Percentiles rank a stretch among this genome's conserved stretches.
Evolutionary conservation across 2,888 invertebrate genomes (phyloP).

Genomic region (Tineola bisselliella): DNA sequence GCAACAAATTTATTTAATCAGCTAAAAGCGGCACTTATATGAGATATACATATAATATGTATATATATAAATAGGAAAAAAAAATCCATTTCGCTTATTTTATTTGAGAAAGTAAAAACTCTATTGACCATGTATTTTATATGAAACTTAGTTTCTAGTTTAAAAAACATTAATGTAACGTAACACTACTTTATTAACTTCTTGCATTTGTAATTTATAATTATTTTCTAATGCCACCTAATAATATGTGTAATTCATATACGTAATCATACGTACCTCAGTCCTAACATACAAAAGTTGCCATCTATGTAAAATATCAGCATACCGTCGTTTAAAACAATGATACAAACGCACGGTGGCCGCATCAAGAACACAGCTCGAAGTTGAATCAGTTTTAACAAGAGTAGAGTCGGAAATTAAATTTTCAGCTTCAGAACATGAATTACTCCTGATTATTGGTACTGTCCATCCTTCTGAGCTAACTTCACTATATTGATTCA

Average conservation of each 20-base stretch:
- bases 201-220: no score
- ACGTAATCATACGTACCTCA: slow-evolving; percentile 69
- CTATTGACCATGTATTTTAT: no score
- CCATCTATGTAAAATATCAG: slow-evolving; percentile 89
- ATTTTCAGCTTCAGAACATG: slow-evolving; percentile 88
- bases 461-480: slow-evolving; percentile 81
- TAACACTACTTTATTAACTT: no score
- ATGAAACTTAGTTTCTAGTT: no score
- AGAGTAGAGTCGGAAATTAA: slow-evolving; percentile 52
- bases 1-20: not conserved
- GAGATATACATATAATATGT: no score
- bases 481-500: slow-evolving; percentile 78
- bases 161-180: no score
- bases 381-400: slow-evolving; percentile 36
- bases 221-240: no score
- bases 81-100: no score
- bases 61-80: no score
- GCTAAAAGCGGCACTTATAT: not conserved
- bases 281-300: slow-evolving; percentile 80
- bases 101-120: no score
- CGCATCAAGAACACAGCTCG: slow-evolving; percentile 49
- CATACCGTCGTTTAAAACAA: slow-evolving; percentile 86
- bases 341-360: slow-evolving; percentile 74
- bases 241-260: no score
- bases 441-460: slow-evolving; percentile 79